A percentile compares a stretch with the other conserved stretches of the same genome.
phyloP scores from a whole-genome alignment of 2,888 invertebrate species.

The Microctonus hyperodae region DNA sequence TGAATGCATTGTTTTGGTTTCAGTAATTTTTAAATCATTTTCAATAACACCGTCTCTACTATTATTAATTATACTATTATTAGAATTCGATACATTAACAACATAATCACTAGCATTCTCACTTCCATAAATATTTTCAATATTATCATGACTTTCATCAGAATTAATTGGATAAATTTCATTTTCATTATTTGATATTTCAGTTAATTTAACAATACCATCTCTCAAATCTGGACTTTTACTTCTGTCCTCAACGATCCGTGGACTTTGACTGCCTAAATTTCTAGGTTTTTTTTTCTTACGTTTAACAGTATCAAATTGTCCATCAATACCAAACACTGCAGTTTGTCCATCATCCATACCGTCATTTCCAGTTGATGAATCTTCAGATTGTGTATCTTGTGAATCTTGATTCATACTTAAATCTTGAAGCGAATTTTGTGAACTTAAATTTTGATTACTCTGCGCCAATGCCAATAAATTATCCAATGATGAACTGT shows the following conservation, averaged over 20 bases:
- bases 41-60: not conserved
- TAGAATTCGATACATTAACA: not conserved
- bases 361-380: slow-evolving; percentile 76
- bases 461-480: slow-evolving; percentile 66
- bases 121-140: not conserved
- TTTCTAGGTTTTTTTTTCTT: slow-evolving; percentile 76
- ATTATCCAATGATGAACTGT: slow-evolving; percentile 83
- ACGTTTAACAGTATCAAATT: slow-evolving; percentile 83
- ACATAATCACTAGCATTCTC: not conserved
- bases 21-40: not conserved
- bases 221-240: slow-evolving; percentile 72
- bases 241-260: slow-evolving; percentile 68
- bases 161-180: slow-evolving; percentile 53
- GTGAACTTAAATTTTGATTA: slow-evolving; percentile 56
- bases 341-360: slow-evolving; percentile 66
- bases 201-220: slow-evolving; percentile 67
- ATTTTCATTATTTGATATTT: slow-evolving; percentile 68
- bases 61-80: not conserved
- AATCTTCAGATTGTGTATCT: slow-evolving; percentile 65
- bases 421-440: slow-evolving; percentile 58
- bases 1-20: not conserved
- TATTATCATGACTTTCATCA: slow-evolving; percentile 15
- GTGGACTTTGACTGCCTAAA: slow-evolving; percentile 59
- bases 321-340: slow-evolving; percentile 75
- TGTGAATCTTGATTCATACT: slow-evolving; percentile 55